A percentile compares a stretch with the other conserved stretches of the same genome.
These are phyloP conservation scores for Ctenopoma kingsleyae DNA, from an alignment of 2,797 vertebrate species.

Conservation along the genomic window DNA sequence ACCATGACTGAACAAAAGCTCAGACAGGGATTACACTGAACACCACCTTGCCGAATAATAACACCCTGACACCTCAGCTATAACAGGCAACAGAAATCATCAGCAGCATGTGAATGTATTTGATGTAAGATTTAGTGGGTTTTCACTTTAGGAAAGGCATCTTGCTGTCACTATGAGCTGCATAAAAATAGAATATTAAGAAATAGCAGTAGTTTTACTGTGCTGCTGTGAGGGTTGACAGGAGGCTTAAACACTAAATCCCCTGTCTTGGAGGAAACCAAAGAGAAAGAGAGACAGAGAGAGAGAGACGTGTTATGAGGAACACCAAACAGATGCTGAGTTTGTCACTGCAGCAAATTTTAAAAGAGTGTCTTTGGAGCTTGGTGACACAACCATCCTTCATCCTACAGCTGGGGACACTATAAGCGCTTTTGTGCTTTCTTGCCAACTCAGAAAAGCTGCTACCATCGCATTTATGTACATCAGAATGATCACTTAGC, in stretches of 20 bases:
- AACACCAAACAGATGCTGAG: slow-evolving; percentile 76
- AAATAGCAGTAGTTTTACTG: slow-evolving; percentile 41
- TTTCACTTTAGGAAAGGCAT: slow-evolving; percentile 24
- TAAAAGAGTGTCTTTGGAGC: slow-evolving; percentile 60
- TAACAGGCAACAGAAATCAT: slow-evolving; percentile 10
- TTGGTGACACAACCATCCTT: slow-evolving; percentile 73
- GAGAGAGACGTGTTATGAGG: slow-evolving; percentile 34
- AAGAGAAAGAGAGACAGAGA: slow-evolving; percentile 10
- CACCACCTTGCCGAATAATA: slow-evolving; percentile 4
- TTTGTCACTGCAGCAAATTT: slow-evolving; percentile 76
- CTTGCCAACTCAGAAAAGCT: slow-evolving; percentile 61
- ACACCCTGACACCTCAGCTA: slow-evolving; percentile 3
- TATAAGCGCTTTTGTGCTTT: slow-evolving; percentile 68
- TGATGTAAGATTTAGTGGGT: slow-evolving; percentile 37
- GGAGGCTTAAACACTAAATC: slow-evolving; percentile 54
- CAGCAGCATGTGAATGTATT: slow-evolving; percentile 17
- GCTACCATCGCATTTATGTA: slow-evolving; percentile 45
- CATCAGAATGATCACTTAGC: slow-evolving; percentile 41
- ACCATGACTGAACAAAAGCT: slow-evolving; percentile 19
- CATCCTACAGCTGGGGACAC: slow-evolving; percentile 72
- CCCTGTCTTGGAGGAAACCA: slow-evolving; percentile 35
- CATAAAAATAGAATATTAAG: slow-evolving; percentile 57
- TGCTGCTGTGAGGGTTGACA: slow-evolving; percentile 40
- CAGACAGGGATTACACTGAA: slow-evolving; percentile 20
- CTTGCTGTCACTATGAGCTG: slow-evolving; percentile 25